Percentiles rank a stretch among this genome's conserved stretches.
Conservation (phyloP, 2,797 vertebrate species). For the Coreius guichenoti region DNA sequence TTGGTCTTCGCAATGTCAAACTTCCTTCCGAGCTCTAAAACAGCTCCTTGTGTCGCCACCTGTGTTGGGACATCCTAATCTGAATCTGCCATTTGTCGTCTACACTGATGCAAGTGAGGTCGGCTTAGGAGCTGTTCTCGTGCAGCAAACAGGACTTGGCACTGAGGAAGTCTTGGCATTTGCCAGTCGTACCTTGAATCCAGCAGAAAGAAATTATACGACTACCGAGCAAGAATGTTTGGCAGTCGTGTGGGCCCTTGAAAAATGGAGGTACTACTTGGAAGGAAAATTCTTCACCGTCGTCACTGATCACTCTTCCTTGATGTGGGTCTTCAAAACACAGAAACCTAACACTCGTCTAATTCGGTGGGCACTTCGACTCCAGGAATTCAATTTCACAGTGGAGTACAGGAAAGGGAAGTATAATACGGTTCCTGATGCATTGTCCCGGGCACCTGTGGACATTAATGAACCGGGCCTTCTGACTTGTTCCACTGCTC, state of each 20-base stretch:
- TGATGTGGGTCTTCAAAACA: slow-evolving; percentile 1
- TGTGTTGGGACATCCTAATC: background rate
- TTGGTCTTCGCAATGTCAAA: background rate
- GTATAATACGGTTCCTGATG: background rate
- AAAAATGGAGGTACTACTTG: too few species aligned
- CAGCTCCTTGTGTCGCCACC: background rate
- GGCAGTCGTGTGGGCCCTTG: too few species aligned
- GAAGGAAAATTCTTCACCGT: too few species aligned
- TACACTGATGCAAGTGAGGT: too few species aligned
- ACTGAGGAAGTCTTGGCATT: too few species aligned
- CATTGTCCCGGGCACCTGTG: background rate
- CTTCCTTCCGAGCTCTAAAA: background rate
- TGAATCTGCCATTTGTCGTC: background rate
- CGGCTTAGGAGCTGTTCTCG: too few species aligned
- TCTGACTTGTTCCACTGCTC: background rate
- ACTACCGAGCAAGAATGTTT: too few species aligned
- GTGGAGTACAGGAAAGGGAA: background rate
- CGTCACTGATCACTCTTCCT: background rate
- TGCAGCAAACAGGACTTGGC: too few species aligned
- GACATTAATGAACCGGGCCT: background rate
- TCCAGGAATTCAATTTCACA: background rate
- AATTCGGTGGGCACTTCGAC: background rate
- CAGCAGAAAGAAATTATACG: too few species aligned
- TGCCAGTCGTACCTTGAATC: too few species aligned
- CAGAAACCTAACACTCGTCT: background rate